A percentile compares a stretch with the other conserved stretches of the same genome.
Evolutionary conservation across 2,888 invertebrate species (phyloP).

Genomic region (Lycia hirtaria): DNA sequence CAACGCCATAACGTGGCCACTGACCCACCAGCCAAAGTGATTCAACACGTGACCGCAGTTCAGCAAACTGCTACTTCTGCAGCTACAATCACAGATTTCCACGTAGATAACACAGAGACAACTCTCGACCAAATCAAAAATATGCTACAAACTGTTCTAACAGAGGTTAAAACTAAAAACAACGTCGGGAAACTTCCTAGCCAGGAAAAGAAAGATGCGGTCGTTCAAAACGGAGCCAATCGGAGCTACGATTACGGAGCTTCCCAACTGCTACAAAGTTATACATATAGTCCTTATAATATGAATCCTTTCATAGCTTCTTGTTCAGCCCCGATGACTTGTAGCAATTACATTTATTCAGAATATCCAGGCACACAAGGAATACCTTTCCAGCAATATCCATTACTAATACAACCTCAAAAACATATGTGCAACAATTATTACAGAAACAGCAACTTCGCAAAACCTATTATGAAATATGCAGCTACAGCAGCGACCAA

Average conservation of each 20-base stretch:
- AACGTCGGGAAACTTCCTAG: slow-evolving; percentile 47
- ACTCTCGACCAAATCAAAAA: slow-evolving; percentile 72
- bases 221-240: slow-evolving; percentile 65
- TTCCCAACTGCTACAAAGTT: slow-evolving; percentile 64
- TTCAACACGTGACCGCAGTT: slow-evolving; percentile 53
- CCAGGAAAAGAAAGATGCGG: slow-evolving; percentile 62
- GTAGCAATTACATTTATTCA: slow-evolving; percentile 48
- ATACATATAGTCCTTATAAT: slow-evolving; percentile 63
- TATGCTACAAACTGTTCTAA: slow-evolving; percentile 70
- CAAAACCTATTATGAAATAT: slow-evolving; percentile 12
- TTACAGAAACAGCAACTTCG: slow-evolving; percentile 46
- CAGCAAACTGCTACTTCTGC: slow-evolving; percentile 54
- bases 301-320: slow-evolving; percentile 55
- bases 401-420: slow-evolving; percentile 61
- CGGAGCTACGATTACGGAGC: slow-evolving; percentile 54
- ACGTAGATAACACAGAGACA: slow-evolving; percentile 62
- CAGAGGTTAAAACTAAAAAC: slow-evolving; percentile 68
- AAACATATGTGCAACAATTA: slow-evolving; percentile 56
- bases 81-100: slow-evolving; percentile 2
- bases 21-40: slow-evolving; percentile 50
- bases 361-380: slow-evolving; percentile 45
- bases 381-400: slow-evolving; percentile 65
- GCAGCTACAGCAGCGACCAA: slow-evolving; percentile 60
- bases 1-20: slow-evolving; percentile 50
- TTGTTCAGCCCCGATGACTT: slow-evolving; percentile 55